Base-by-base conservation (phyloP, 2,888 invertebrate species). In the Podotricha telesiphe region DNA sequence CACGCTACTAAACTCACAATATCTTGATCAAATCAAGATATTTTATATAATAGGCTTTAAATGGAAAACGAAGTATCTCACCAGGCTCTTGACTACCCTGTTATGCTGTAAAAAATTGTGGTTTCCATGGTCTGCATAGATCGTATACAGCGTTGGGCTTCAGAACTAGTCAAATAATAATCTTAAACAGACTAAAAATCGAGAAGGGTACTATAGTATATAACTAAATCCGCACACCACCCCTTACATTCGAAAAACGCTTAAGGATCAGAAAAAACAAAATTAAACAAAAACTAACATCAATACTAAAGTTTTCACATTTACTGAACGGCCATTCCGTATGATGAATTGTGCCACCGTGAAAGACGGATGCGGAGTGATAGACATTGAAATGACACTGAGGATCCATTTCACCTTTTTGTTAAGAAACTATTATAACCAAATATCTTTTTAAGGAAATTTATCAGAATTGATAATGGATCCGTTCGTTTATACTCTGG, bases 331-430 rank as follows among this genome's bases (percentile, higher is more conserved):
- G 17, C 17, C 11, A 7, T 19, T 17, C 55, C 34, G 1, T 55
- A 37, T 37, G 19, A 55, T 2, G 37, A 55, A 55, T 13, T 55
- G 17, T 37, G 34, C 17, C 17, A 13, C 5, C 55, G 34, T 55
- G 17, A 55, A 55, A 34, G 34, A 34, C 55, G 37, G 34, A 55
- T 37, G 13, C 11, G 1, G 34, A 37, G 13, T 37, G 55, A 55
- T 55, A 55, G 55, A 55, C 55, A 55, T 19, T 34, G 55, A 37
- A 55, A 55, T 55, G 55, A 19, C 34, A 37, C 55, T 37, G 13
- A 19, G 11, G 55, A 55, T 55, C 55, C 34, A 28, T 28, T 28
- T 28, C 28, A 34, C 55, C 17, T 37, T 37, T 37, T 37, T 55
- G 34, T 55, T 37, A 55, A 55, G 55, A 13, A 55, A 55, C 6